phyloP scores from a whole-genome alignment of 2,888 invertebrate genomes.

The Proisotoma minuta region DNA sequence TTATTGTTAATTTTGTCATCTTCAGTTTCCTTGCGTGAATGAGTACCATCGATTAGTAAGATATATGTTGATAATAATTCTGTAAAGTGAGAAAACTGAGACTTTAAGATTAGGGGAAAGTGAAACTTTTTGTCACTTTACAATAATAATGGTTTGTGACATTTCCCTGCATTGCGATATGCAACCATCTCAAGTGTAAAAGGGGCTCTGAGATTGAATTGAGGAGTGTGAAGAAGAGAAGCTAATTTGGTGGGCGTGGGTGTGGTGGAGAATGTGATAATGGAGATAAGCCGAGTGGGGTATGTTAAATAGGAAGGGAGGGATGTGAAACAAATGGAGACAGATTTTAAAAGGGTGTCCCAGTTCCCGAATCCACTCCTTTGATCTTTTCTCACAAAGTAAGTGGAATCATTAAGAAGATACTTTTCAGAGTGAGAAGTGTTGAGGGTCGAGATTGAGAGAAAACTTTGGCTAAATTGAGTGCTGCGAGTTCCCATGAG shows the following conservation, averaged over 20 bases:
- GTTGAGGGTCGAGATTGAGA: constrained; percentile 19
- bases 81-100: too few relatives aligned
- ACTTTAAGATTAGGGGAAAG: too few relatives aligned
- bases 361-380: constrained; percentile 41
- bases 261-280: background rate
- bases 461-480: constrained; percentile 35
- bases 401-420: constrained; percentile 46
- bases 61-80: too few relatives aligned
- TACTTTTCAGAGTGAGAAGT: constrained; percentile 29
- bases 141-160: too few relatives aligned
- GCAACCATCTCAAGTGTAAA: too few relatives aligned
- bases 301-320: constrained; percentile 4
- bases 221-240: background rate
- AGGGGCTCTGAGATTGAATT: background rate
- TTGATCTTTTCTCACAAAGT: constrained; percentile 44
- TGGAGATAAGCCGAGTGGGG: background rate
- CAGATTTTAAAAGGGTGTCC: constrained; percentile 46
- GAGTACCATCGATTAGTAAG: too few relatives aligned
- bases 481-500: constrained; percentile 37
- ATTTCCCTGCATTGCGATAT: too few relatives aligned
- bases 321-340: constrained; percentile 19
- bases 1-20: too few relatives aligned
- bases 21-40: too few relatives aligned
- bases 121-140: too few relatives aligned
- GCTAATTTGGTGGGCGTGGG: too few relatives aligned